Conservation (phyloP, 2,888 invertebrate species). For the Drosophila koepferae region DNA sequence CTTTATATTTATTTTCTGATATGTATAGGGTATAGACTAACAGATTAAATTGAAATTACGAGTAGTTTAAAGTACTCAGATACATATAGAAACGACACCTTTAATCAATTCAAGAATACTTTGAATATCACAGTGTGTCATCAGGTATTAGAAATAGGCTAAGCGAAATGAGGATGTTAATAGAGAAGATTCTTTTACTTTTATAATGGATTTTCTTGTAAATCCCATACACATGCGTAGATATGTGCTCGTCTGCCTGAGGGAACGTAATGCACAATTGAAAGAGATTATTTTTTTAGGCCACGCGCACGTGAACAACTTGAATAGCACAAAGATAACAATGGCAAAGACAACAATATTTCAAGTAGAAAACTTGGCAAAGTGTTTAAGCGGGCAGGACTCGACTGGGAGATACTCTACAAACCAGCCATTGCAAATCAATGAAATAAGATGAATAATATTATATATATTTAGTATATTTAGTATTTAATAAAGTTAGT, state of each 20-base stretch:
- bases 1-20: background rate
- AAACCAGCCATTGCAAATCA: background rate
- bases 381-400: too few species aligned
- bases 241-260: background rate
- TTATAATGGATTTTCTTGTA: background rate
- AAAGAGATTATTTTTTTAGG: constrained; percentile 1
- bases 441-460: background rate
- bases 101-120: background rate
- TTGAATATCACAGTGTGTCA: background rate
- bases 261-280: background rate
- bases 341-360: background rate
- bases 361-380: background rate
- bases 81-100: background rate
- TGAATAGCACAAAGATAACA: constrained; percentile 6
- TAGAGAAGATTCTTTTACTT: background rate
- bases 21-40: background rate
- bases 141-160: background rate
- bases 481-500: too few species aligned
- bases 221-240: background rate
- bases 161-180: background rate
- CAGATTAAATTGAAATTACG: background rate
- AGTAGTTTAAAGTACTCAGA: too few species aligned
- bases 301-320: background rate
- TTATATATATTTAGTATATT: too few species aligned
- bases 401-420: background rate